Conservation (phyloP, 2,797 vertebrate species). For the Salarias fasciatus region DNA sequence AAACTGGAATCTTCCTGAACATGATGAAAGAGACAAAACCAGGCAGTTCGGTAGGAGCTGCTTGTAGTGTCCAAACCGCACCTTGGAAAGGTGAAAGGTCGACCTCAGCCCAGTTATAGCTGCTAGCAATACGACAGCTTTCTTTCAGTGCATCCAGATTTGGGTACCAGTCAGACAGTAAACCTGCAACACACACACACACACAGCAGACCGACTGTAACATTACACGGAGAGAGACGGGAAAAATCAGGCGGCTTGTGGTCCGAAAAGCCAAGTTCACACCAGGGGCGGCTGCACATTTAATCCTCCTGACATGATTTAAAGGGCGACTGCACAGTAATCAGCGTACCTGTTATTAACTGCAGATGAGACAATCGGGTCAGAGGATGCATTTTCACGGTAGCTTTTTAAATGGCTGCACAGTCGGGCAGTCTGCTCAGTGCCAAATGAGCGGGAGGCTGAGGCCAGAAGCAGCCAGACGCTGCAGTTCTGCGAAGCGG, state of each 20-base stretch:
- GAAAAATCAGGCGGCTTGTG: slow-evolving; percentile 19
- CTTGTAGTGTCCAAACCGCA: slow-evolving; percentile 57
- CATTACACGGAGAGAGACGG: slow-evolving; percentile 33
- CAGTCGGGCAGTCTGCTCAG: slow-evolving; percentile 16
- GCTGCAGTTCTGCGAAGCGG: slow-evolving; percentile 10
- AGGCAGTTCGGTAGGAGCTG: background rate
- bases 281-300: slow-evolving; percentile 34
- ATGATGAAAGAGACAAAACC: slow-evolving; percentile 5
- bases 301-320: slow-evolving; percentile 18
- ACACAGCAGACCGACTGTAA: slow-evolving; percentile 54
- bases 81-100: slow-evolving; percentile 96
- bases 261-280: slow-evolving; percentile 20
- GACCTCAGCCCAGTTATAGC: slow-evolving; percentile 95
- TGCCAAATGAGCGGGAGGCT: slow-evolving; percentile 38
- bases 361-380: slow-evolving; percentile 4
- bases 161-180: slow-evolving; percentile 91
- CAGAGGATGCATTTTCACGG: slow-evolving; percentile 37
- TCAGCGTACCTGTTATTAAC: slow-evolving; percentile 14
- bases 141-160: slow-evolving; percentile 94
- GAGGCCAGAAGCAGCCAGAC: slow-evolving; percentile 27
- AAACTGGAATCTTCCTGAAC: background rate
- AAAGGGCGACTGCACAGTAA: slow-evolving; percentile 27
- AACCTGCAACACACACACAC: slow-evolving; percentile 80
- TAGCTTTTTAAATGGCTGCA: slow-evolving; percentile 38
- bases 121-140: slow-evolving; percentile 95